Conservation (phyloP, 1,140 invertebrate genomes). For the Heliconius hewitsoni region DNA sequence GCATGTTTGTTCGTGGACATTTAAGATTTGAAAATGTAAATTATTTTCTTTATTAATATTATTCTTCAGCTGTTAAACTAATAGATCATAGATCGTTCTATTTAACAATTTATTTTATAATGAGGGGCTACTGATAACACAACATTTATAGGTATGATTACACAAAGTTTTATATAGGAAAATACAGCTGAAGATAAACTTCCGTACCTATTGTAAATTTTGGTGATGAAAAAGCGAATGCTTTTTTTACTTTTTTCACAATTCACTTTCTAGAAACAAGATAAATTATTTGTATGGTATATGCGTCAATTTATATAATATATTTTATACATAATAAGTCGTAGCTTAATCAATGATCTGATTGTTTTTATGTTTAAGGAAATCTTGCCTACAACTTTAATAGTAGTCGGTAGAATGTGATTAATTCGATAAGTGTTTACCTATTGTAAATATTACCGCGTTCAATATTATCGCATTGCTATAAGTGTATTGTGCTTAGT, state of each 20-base stretch:
- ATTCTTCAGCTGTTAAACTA: neutral
- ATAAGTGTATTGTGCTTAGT: neutral
- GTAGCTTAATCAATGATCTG: conserved; percentile 21
- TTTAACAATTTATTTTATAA: neutral
- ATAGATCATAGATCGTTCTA: neutral
- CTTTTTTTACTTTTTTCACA: neutral
- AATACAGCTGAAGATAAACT: too few relatives aligned
- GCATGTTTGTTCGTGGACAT: neutral
- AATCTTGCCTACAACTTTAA: neutral
- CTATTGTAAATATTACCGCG: neutral
- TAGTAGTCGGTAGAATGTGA: neutral
- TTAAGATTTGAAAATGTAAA: neutral
- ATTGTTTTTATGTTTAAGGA: conserved; percentile 4
- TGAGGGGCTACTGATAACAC: neutral
- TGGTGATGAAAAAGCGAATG: too few relatives aligned
- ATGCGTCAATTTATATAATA: conserved; percentile 9
- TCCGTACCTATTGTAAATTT: too few relatives aligned
- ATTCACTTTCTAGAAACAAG: neutral
- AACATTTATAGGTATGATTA: neutral
- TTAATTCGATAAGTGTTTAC: neutral
- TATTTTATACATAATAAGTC: neutral
- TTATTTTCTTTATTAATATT: neutral
- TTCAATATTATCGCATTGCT: conserved; percentile 2
- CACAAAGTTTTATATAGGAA: neutral
- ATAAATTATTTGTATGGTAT: neutral